A percentile compares a stretch with the other conserved stretches of the same genome.
These are phyloP conservation scores for Mythimna albipuncta DNA, from an alignment of 2,888 invertebrate species.

Conservation along the genomic window DNA sequence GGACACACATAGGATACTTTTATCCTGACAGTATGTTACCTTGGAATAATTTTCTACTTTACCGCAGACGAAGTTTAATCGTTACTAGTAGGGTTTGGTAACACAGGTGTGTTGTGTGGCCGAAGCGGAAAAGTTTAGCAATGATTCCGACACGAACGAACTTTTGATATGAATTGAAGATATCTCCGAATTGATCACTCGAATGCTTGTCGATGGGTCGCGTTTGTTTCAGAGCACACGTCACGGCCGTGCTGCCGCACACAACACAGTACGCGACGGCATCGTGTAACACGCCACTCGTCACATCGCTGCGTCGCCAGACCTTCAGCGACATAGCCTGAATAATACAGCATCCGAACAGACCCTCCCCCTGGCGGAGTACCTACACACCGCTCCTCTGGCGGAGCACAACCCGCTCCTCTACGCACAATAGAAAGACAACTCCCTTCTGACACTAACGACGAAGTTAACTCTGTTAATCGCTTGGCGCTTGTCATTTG, in stretches of 20 bases:
- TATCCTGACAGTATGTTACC: too few species aligned
- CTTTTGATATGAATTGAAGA: slow-evolving; percentile 5
- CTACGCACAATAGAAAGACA: slow-evolving; percentile 1
- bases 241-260: background rate
- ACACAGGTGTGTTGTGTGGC: background rate
- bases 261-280: background rate
- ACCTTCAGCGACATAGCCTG: slow-evolving; percentile 17
- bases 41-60: too few species aligned
- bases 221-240: background rate
- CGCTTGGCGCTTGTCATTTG: too few species aligned
- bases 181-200: background rate
- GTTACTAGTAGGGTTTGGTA: background rate
- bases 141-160: background rate
- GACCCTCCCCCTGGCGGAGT: background rate
- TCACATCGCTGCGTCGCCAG: background rate
- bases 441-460: background rate
- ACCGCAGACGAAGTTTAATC: too few species aligned
- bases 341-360: slow-evolving; percentile 31
- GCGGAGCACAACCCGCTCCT: background rate
- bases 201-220: background rate
- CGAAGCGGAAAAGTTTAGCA: background rate
- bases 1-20: too few species aligned
- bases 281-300: background rate
- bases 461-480: too few species aligned
- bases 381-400: background rate